These are phyloP conservation scores for Numida meleagris DNA, from an alignment of 2,113 vertebrate species.

Conservation along the genomic window DNA sequence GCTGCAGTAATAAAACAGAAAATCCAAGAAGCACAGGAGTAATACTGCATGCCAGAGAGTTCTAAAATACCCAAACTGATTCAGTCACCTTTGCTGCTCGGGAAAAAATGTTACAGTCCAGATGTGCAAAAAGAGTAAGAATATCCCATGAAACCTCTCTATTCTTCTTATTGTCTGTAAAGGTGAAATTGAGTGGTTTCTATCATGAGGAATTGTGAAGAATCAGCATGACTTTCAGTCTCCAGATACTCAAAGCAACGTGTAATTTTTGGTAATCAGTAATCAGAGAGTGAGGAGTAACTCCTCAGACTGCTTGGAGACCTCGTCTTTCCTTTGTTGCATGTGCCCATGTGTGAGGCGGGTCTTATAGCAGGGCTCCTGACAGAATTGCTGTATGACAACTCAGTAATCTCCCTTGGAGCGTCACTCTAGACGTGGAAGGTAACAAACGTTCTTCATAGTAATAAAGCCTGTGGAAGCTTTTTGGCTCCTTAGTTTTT, in stretches of 20 bases:
- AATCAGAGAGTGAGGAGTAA: background rate
- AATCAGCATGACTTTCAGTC: background rate
- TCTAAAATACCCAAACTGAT: background rate
- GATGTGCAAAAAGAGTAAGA: background rate
- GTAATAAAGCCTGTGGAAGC: rapidly evolving
- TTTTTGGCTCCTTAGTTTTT: background rate
- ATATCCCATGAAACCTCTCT: background rate
- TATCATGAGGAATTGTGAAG: background rate
- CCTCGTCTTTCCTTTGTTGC: rapidly evolving
- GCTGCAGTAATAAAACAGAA: conserved; percentile 8
- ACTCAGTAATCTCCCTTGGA: background rate
- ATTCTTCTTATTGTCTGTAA: background rate
- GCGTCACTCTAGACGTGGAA: background rate
- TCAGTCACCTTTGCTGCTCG: background rate
- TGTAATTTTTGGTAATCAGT: background rate
- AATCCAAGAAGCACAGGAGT: background rate
- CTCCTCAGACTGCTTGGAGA: background rate
- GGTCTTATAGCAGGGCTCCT: background rate
- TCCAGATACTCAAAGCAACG: background rate
- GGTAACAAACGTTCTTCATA: background rate
- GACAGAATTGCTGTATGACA: background rate
- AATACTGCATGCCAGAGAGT: background rate
- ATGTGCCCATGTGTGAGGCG: background rate
- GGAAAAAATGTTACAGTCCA: background rate
- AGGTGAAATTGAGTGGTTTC: background rate